Evolutionary conservation across 2,797 vertebrate genomes (phyloP), one percentile per base, ranked within the genome.

Genomic region (Xenentodon cancila): DNA sequence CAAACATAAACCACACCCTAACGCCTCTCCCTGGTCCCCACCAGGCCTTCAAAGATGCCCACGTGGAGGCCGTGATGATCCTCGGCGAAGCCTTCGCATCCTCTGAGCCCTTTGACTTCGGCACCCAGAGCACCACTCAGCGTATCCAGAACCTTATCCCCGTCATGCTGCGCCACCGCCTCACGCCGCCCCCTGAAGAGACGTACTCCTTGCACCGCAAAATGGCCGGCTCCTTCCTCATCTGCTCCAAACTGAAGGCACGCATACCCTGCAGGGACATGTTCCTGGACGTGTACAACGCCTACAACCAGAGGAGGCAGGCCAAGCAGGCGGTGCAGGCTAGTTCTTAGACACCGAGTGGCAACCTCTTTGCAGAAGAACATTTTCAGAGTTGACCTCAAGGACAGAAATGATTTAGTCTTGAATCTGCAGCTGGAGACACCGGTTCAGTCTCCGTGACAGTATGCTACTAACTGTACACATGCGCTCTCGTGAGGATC

Each of bases 151-250:
- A 64, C 56, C 92, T 97, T 58, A 58, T 98, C 32, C 96, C 96
- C 0, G 75, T 94, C 44, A 93, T 98, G 94, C 92, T 97, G 19
- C 92, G 79, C 37, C 94, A 96, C 84, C 93, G 96, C 3, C 94
- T 98, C 56, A 89, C 93, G 1, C 96, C 96, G 0, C 96, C 96
- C 0, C 96, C 96, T 0, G 95, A 96, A 65, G 95, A 97, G 85
- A 89, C 91, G 5, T 97, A 97, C 53, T 95, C 95, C 9, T 92
- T 98, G 30, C 96, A 98, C 73, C 95, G 96, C 60, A 98, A 97
- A 84, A 93, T 98, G 94, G 95, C 95, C 0, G 96, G 96, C 73
- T 94, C 94, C 66, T 97, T 98, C 90, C 95, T 98, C 82, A 95
- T 96, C 89, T 98, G 96, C 57, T 91, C 96, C 84, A 96, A 92